Base-by-base conservation (phyloP, 2,888 invertebrate species). In the Aplocera efformata region DNA sequence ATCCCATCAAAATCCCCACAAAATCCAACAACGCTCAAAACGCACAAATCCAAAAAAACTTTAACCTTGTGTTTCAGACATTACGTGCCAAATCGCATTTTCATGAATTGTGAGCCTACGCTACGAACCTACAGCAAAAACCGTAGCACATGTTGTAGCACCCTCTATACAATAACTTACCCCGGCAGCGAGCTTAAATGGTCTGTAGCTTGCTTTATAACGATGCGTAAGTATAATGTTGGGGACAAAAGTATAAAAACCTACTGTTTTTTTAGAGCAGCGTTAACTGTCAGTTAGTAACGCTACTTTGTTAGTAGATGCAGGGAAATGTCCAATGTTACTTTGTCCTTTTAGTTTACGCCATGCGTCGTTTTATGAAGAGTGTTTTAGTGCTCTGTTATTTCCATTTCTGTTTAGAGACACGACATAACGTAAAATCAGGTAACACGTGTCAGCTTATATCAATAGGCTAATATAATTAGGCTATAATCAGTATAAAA, bases 141-240 rank as follows among this genome's bases (percentile, higher is more conserved):
- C 29, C 24, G 27, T 22, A 25, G 13, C 6, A 21, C 26, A 39
- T 35, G 34, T 28, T 49, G 42, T 49, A 63, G 55, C 58, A 60
- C 63, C 64, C 64, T 62, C 51, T 53, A 60, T 61, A 65, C 63
- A 71, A 71, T 72, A 75, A 69, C 68, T 71, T 72, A 67, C 56
- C 60, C 65, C 56, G 47, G 64, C 58, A 60, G 55, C 57, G 60
- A 50, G 66, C 63, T 67, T 72, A 67, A 77, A 77, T 73, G 72
- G 72, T 59, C 60, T 70, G 72, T 63, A 65, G 57, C 58, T 57
- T 69, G 59, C 63, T 75, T 67, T 75, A 69, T 75, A 75, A 73
- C 67, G 67, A 66, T 63, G 58, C 53, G 60, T 66, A 64, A 58
- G 61, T 63, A 60, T 67, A 60, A 64, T 63, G 63, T 61, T 28